A percentile compares a stretch with the other conserved stretches of the same genome.
Conservation (phyloP, 2,113 vertebrate species). For the Nothoprocta perdicaria region DNA sequence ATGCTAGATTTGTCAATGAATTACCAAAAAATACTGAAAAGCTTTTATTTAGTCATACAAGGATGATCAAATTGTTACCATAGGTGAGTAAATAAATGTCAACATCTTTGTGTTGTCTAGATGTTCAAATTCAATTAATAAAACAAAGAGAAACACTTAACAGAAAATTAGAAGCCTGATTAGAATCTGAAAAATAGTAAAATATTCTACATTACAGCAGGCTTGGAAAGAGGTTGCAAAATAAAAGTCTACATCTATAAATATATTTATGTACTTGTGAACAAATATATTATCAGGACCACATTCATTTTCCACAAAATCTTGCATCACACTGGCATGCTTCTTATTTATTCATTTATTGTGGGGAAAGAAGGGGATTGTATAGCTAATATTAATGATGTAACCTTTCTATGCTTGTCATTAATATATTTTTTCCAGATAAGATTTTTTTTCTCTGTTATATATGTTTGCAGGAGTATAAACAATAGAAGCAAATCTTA, state of each 20-base stretch:
- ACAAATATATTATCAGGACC: not conserved
- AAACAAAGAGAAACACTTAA: not conserved
- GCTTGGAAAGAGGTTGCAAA: not conserved
- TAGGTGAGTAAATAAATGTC: slow-evolving; percentile 10
- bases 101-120: not conserved
- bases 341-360: not conserved
- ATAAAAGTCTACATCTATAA: not conserved
- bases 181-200: not conserved
- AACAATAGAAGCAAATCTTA: not conserved
- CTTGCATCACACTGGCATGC: not conserved
- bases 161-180: not conserved
- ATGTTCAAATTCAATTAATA: not conserved
- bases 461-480: not conserved
- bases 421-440: not conserved
- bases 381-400: not conserved
- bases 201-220: not conserved
- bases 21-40: not conserved
- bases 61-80: not conserved
- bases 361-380: no score
- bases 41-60: not conserved
- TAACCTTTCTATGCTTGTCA: not conserved
- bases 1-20: not conserved
- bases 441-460: not conserved
- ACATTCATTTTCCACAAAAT: not conserved
- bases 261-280: not conserved